Conservation (phyloP, 2,113 vertebrate genomes). For the Tylochromis polylepis region DNA sequence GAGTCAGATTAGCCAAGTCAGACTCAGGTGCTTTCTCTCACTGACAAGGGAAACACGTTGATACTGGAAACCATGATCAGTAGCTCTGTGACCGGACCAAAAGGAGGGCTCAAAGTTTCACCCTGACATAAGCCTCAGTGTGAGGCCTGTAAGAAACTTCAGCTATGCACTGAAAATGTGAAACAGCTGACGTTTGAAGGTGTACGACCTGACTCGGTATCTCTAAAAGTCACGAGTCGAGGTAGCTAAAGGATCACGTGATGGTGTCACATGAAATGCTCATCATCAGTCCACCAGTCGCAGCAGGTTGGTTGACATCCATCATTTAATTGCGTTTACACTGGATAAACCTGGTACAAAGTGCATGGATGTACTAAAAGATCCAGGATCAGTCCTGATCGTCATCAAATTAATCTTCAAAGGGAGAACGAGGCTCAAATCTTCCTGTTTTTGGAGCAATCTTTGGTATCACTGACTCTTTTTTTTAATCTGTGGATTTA, state of each 20-base stretch:
- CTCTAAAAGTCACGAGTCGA: background rate
- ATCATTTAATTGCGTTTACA: background rate
- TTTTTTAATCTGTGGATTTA: background rate
- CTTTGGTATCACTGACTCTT: background rate
- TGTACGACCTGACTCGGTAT: background rate
- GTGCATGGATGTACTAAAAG: background rate
- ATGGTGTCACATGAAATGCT: background rate
- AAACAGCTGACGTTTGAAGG: background rate
- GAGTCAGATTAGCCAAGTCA: background rate
- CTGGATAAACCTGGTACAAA: background rate
- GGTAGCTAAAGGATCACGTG: background rate
- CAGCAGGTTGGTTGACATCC: background rate
- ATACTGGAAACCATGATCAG: background rate
- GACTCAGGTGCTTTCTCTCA: background rate
- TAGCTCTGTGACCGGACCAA: background rate
- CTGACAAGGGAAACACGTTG: background rate
- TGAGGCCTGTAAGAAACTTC: background rate
- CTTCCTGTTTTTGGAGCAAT: background rate
- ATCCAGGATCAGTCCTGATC: background rate
- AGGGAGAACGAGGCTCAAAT: background rate
- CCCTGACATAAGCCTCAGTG: background rate
- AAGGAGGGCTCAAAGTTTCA: background rate
- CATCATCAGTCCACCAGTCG: background rate
- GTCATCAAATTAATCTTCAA: background rate
- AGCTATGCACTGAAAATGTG: background rate